phyloP scores from a whole-genome alignment of 2,888 invertebrate species.

The Melanostoma mellinum region DNA sequence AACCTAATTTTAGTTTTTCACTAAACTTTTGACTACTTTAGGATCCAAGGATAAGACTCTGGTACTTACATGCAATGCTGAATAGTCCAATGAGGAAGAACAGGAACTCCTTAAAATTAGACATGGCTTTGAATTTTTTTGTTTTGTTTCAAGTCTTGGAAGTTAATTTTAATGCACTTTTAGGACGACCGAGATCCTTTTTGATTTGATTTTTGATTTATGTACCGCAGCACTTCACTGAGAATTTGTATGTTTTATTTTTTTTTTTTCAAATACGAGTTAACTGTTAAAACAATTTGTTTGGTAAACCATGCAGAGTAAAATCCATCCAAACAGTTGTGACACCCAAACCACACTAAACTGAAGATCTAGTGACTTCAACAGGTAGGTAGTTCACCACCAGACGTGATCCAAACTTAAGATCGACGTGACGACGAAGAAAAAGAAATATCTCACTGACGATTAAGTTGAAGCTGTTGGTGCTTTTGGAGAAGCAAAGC shows the following conservation, averaged over 20 bases:
- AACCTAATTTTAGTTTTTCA: neutral
- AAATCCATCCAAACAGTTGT: conserved; percentile 74
- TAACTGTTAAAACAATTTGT: conserved; percentile 19
- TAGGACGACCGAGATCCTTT: conserved; percentile 55
- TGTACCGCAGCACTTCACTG: conserved; percentile 46
- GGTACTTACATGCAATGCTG: conserved; percentile 61
- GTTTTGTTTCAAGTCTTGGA: neutral
- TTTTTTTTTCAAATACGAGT: conserved; percentile 31
- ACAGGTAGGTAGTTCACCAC: conserved; percentile 54
- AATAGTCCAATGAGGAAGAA: conserved; percentile 62
- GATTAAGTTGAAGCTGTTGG: conserved; percentile 31
- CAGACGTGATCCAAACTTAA: conserved; percentile 54
- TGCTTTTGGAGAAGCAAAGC: conserved; percentile 41
- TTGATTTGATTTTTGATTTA: conserved; percentile 18
- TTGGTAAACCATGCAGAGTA: conserved; percentile 49
- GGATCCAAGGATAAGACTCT: conserved; percentile 38
- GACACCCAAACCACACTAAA: conserved; percentile 75
- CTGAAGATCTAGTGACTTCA: conserved; percentile 68
- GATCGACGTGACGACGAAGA: conserved; percentile 50
- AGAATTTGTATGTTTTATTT: conserved; percentile 3
- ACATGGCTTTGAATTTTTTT: conserved; percentile 35
- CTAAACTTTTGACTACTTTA: neutral
- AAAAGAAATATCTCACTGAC: conserved; percentile 56
- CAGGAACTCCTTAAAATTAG: conserved; percentile 60
- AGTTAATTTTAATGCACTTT: conserved; percentile 15